Base-by-base conservation (phyloP, 2,797 vertebrate species). In the Chaetodon trifasciatus region DNA sequence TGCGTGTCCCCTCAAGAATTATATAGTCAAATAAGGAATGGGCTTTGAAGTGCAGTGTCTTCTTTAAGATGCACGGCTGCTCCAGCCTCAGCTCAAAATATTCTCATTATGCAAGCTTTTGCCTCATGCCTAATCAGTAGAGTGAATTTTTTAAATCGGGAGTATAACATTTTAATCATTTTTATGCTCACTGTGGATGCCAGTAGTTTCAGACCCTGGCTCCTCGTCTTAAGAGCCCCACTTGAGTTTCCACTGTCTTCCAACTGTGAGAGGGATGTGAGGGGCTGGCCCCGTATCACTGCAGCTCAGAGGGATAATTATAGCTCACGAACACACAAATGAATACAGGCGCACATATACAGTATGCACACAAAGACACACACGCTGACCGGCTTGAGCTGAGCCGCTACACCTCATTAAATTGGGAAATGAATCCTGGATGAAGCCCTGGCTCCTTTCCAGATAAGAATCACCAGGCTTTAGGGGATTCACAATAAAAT, bases 351-450 rank as follows among this genome's bases (percentile, higher is more conserved):
- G 40, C 78, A 78, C 50, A 57, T 62, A 60, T 37, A 70, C 63
- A 72, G 52, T 52, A 17, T 50, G 60, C 82, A 72, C 85, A 87
- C 60, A 63, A 47, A 69, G 19, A 74, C 74, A 81, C 83, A 75
- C 76, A 85, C 70, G 74, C 84, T 91, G 91, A 84, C 84, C 44
- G 46, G 76, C 83, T 85, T 67, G 78, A 85, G 82, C 86, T 82
- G 81, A 79, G 88, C 85, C 84, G 85, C 86, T 87, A 80, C 89
- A 94, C 89, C 92, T 94, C 92, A 95, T 95, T 94, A 94, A 94
- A 91, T 89, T 89, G 85, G 88, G 86, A 94, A 94, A 94, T 93
- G 82, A 93, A 92, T 93, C 90, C 89, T 84, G 89, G 82, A 88
- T 88, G 80, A 83, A 70, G 69, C 64, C 32, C 53, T 89, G 90